Evolutionary conservation across 2,888 invertebrate genomes (phyloP).

Genomic region (Meghimatium bilineatum): DNA sequence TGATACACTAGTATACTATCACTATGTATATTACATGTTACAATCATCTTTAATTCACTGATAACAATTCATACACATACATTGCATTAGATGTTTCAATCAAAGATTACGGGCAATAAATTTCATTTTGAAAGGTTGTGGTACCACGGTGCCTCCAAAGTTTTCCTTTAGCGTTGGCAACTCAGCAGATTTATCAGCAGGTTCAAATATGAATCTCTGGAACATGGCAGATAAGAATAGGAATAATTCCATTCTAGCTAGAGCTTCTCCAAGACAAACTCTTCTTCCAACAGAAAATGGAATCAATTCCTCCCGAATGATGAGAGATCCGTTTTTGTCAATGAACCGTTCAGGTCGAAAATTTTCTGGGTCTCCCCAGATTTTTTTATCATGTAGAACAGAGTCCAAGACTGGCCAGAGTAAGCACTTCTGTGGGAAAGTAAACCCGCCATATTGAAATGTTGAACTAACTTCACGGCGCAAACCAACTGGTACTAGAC

Average conservation of each 20-base stretch:
- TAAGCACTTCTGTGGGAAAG: not conserved
- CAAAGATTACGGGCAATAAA: not conserved
- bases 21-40: too few species aligned
- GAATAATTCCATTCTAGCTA: slow-evolving; percentile 29
- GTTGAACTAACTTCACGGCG: not conserved
- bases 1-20: too few species aligned
- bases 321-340: not conserved
- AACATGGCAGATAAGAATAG: slow-evolving; percentile 20
- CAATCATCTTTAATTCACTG: too few species aligned
- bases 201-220: slow-evolving; percentile 26
- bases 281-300: slow-evolving; percentile 26
- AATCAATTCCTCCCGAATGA: slow-evolving; percentile 2
- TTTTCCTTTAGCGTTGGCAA: not conserved
- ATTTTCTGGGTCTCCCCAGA: slow-evolving; percentile 7
- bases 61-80: too few species aligned
- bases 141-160: not conserved
- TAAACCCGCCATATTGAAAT: not conserved
- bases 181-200: not conserved
- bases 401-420: slow-evolving; percentile 11
- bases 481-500: slow-evolving; percentile 31
- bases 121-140: slow-evolving; percentile 1
- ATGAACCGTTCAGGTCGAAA: slow-evolving; percentile 15
- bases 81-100: not conserved
- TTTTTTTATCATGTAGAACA: not conserved
- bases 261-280: slow-evolving; percentile 13